Conservation (phyloP, 2,888 invertebrate genomes). For the Trachelus troglodyta region DNA sequence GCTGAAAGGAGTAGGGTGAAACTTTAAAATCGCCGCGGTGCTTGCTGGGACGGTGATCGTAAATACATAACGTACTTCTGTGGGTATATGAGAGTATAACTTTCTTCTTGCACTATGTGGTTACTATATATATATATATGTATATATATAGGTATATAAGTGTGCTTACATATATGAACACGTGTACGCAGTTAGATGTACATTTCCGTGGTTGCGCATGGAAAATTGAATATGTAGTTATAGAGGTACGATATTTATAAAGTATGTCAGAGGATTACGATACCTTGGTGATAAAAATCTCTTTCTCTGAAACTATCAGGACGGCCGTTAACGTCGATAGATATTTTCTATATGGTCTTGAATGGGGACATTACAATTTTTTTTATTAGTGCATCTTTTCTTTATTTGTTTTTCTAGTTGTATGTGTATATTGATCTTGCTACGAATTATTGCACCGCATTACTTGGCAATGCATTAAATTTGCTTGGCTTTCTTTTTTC, state of each 20-base stretch:
- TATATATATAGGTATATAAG: not conserved
- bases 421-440: not conserved
- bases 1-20: constrained; percentile 20
- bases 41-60: constrained; percentile 8
- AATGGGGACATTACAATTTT: not conserved
- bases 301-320: not conserved
- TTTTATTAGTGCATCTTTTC: not conserved
- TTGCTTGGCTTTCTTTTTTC: not conserved
- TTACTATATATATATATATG: not conserved
- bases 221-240: not conserved
- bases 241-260: not conserved
- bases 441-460: not conserved
- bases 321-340: not conserved
- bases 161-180: not conserved
- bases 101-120: not conserved
- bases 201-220: not conserved
- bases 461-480: not conserved
- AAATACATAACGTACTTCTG: not conserved
- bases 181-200: not conserved
- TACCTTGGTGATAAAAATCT: not conserved
- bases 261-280: not conserved
- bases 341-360: not conserved
- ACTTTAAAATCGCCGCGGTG: constrained; percentile 34
- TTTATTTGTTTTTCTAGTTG: not conserved
- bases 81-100: not conserved